Conservation (phyloP, 2,113 vertebrate genomes). For the Pedionomus torquatus region DNA sequence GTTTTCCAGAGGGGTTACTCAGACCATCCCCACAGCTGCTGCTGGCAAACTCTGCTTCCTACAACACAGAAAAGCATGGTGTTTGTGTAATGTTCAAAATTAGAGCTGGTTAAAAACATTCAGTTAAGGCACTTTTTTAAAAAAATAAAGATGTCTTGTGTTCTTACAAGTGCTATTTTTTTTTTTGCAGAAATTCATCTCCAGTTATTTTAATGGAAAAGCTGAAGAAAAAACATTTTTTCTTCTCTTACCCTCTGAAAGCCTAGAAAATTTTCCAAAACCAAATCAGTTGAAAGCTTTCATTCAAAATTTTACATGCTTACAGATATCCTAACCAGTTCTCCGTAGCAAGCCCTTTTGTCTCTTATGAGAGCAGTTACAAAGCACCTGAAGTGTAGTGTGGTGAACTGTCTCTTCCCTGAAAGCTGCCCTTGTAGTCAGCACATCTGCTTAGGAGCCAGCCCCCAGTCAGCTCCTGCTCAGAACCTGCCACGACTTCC, state of each 20-base stretch:
- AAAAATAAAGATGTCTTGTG: neutral
- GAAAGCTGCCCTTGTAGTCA: neutral
- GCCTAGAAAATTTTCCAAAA: neutral
- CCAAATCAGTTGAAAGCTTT: neutral
- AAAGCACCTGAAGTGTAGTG: neutral
- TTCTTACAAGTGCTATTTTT: neutral
- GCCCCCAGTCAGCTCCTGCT: neutral
- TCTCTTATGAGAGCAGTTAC: neutral
- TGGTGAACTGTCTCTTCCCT: neutral
- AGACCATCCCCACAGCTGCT: neutral
- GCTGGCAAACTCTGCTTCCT: neutral
- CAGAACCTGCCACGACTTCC: neutral
- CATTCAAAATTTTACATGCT: neutral
- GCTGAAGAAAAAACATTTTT: neutral
- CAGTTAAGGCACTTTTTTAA: neutral
- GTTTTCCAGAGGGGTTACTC: slow-evolving; percentile 2
- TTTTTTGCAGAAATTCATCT: neutral
- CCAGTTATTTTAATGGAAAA: neutral
- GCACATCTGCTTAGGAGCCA: neutral
- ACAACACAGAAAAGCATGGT: rapidly evolving
- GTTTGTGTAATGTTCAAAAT: neutral
- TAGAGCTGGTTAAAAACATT: neutral
- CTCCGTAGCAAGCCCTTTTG: neutral
- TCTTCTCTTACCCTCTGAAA: neutral
- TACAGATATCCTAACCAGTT: neutral